Base-by-base conservation (phyloP, 2,888 invertebrate species). In the Polyploca ridens region DNA sequence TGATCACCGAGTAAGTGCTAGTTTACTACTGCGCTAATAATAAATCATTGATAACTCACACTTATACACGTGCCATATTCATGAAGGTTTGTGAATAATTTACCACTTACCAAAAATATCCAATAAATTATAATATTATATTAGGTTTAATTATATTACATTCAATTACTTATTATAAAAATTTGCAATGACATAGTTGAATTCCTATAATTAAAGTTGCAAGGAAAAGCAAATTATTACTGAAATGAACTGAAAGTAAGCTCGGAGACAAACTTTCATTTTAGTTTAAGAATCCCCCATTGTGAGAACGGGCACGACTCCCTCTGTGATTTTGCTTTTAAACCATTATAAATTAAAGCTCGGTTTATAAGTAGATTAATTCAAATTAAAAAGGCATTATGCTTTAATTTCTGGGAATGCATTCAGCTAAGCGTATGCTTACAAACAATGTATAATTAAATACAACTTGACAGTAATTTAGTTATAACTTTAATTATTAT, bases 241-340 rank as follows among this genome's bases (percentile, higher is more conserved):
- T 16, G 49, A 49, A 54, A 8, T 19, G 54, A 54, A 19, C 54
- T 54, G 16, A n/a, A 19, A 54, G 54, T 54, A 19, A 54, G 7
- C 19, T 54, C 54, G 54, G 19, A 54, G 54, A 5, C 54, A 54
- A 54, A 54, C 54, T 54, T 54, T 54, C 54, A 10, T 54, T 54
- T 16, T 54, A 54, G 10, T 19, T 10, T 54, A 19, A 19, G 19
- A 10, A 16, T 49, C 16, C 16, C 5, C 49, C 49, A 49, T 49
- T 49, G 49, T 49, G 49, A 6, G 49, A n/a, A 16, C 16, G 49
- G 49, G 7, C 16, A 49, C 49, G 49, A 49, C 49, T n/a, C 16
- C 1, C 54, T 54, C 14, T 54, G 10, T 10, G 19, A 54, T n/a
- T 19, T 54, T 19, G 54, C 54, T 54, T 54, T 54, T 16, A n/a